phyloP scores from a whole-genome alignment of 2,888 invertebrate genomes.

The Drosophila greeni region DNA sequence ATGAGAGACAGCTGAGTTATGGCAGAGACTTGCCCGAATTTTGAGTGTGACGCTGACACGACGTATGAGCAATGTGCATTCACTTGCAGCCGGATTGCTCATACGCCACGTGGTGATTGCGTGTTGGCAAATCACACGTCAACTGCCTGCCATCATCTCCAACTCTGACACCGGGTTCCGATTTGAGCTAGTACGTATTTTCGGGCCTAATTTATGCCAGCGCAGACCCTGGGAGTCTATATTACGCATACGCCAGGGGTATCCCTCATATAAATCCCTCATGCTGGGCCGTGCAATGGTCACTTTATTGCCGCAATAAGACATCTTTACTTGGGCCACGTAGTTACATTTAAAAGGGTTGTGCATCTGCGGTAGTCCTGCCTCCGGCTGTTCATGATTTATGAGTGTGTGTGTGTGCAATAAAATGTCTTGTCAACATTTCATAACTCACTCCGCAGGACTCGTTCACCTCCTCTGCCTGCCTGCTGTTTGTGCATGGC shows the following conservation, averaged over 20 bases:
- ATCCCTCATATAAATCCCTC: conserved; percentile 56
- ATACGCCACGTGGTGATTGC: conserved; percentile 47
- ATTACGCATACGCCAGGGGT: conserved; percentile 51
- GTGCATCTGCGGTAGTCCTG: conserved; percentile 35
- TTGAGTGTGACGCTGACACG: conserved; percentile 30
- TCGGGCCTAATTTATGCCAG: conserved; percentile 33
- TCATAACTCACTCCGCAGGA: conserved; percentile 65
- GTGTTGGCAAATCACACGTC: conserved; percentile 37
- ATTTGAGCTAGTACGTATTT: not conserved
- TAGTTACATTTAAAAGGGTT: conserved; percentile 42
- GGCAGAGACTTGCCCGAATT: conserved; percentile 12
- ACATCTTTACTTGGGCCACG: conserved; percentile 51
- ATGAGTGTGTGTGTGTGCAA: conserved; percentile 47
- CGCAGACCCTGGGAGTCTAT: not conserved
- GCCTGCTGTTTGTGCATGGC: conserved; percentile 53
- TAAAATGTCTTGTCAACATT: conserved; percentile 73
- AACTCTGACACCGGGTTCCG: conserved; percentile 1
- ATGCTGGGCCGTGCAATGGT: conserved; percentile 39
- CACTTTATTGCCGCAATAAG: conserved; percentile 69
- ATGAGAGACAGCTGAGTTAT: not conserved
- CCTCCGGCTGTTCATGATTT: conserved; percentile 50
- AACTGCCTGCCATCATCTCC: conserved; percentile 24
- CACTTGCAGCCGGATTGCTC: conserved; percentile 47
- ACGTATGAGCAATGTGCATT: conserved; percentile 53
- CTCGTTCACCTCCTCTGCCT: conserved; percentile 1